These are phyloP conservation scores for Eilema caniola DNA, from an alignment of 2,888 invertebrate genomes.

Conservation along the genomic window DNA sequence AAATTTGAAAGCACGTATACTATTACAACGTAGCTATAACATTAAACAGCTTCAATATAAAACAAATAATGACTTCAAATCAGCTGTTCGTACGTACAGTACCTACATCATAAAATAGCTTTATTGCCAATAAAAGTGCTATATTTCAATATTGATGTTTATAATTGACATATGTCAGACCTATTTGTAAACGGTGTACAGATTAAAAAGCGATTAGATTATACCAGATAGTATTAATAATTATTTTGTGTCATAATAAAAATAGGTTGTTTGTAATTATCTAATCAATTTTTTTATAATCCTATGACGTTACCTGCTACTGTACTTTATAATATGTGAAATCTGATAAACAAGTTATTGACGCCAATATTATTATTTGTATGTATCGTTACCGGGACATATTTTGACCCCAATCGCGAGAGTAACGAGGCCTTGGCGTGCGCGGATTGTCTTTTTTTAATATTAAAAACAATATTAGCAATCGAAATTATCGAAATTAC, in stretches of 20 bases:
- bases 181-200: slow-evolving; percentile 22
- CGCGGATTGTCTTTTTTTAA: no score
- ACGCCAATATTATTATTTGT: slow-evolving; percentile 16
- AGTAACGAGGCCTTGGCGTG: no score
- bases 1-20: no score
- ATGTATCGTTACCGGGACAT: not conserved
- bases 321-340: slow-evolving; percentile 23
- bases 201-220: slow-evolving; percentile 38
- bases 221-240: slow-evolving; percentile 38
- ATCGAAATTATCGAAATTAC: no score
- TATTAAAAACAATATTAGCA: no score
- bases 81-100: not conserved
- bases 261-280: slow-evolving; percentile 24
- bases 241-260: slow-evolving; percentile 38
- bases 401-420: not conserved
- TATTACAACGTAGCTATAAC: not conserved
- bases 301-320: slow-evolving; percentile 34
- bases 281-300: slow-evolving; percentile 25
- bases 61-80: slow-evolving; percentile 4
- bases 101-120: not conserved
- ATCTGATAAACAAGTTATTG: slow-evolving; percentile 16
- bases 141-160: slow-evolving; percentile 29
- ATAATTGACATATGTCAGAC: slow-evolving; percentile 51
- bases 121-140: not conserved
- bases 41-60: not conserved